Evolutionary conservation across 64 coral and sea anemone species (phyloP).

Genomic region (Astreopora myriophthalma): DNA sequence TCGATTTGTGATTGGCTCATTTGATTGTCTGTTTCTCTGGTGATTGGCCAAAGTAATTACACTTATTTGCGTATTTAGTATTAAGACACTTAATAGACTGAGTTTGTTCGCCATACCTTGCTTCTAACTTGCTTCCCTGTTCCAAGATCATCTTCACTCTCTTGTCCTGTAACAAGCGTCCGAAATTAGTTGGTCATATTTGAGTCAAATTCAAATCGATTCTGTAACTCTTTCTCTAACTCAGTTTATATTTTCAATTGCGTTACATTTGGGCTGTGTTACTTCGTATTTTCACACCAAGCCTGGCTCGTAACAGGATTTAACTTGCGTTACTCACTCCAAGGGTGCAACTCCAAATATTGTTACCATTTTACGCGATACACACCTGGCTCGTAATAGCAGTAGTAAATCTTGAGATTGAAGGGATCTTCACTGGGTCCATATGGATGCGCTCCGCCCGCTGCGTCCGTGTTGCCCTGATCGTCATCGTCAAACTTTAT

Average conservation of each 20-base stretch:
- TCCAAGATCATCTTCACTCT: constrained; percentile 96
- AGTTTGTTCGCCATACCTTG: constrained; percentile 53
- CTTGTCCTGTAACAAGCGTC: constrained; percentile 70
- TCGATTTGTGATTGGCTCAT: too few species aligned
- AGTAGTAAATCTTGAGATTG: constrained; percentile 98
- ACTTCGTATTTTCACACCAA: too few species aligned
- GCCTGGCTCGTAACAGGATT: too few species aligned
- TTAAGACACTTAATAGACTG: not conserved
- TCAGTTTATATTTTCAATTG: not conserved
- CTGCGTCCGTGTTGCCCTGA: constrained; percentile 91
- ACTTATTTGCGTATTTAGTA: too few species aligned
- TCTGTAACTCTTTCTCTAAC: too few species aligned
- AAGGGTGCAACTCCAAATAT: too few species aligned
- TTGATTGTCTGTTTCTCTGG: too few species aligned
- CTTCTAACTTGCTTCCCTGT: constrained; percentile 92
- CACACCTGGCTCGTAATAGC: constrained; percentile 98
- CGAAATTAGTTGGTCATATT: not conserved
- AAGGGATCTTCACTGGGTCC: constrained; percentile 97
- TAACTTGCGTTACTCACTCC: too few species aligned
- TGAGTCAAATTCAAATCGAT: not conserved
- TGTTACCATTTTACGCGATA: too few species aligned
- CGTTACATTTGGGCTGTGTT: not conserved
- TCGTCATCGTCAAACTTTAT: constrained; percentile 99
- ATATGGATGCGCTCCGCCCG: constrained; percentile 90
- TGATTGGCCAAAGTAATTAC: too few species aligned